phyloP scores from a whole-genome alignment of 2,888 invertebrate genomes.

The Drosophila fungiperda region DNA sequence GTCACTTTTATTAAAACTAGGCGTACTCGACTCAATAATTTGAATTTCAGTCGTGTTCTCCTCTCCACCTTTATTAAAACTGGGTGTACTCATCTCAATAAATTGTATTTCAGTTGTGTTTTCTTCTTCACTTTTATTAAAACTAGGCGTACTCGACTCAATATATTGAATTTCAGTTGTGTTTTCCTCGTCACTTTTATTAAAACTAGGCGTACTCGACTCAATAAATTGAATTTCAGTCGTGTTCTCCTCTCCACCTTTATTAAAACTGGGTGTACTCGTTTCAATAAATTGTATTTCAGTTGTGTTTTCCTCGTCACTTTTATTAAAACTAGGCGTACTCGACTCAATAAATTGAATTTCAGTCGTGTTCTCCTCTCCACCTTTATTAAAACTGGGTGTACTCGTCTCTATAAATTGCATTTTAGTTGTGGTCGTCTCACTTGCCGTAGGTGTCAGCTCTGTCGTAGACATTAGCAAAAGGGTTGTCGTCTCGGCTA shows the following conservation, averaged over 20 bases:
- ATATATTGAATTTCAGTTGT: constrained; percentile 4
- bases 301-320: not conserved
- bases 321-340: not conserved
- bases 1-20: not conserved
- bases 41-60: constrained; percentile 11
- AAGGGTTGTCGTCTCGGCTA: not conserved
- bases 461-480: not conserved
- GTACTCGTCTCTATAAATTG: constrained; percentile 8
- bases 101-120: not conserved
- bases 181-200: not conserved
- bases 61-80: not conserved
- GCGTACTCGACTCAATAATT: constrained; percentile 7
- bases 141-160: no score
- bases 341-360: not conserved
- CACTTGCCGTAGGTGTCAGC: not conserved
- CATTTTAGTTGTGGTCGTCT: constrained; percentile 10
- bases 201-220: not conserved
- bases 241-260: not conserved
- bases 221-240: constrained; percentile 6
- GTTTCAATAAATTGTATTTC: not conserved
- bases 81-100: constrained; percentile 5
- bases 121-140: not conserved
- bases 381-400: not conserved
- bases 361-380: constrained; percentile 9
- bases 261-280: no score